Conservation (phyloP, 2,888 invertebrate genomes). For the Rhagophthalmus giganteus region DNA sequence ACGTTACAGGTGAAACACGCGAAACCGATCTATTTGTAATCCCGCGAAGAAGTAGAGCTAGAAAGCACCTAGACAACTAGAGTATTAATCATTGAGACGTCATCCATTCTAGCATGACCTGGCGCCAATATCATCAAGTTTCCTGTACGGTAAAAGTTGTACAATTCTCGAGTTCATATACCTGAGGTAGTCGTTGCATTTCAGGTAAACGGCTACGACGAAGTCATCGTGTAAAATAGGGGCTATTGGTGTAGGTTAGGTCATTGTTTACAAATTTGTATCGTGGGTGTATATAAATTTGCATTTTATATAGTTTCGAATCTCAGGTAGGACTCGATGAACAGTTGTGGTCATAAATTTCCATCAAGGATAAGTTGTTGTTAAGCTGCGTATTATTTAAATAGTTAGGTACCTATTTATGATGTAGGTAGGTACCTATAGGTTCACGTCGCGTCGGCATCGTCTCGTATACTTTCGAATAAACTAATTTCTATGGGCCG, state of each 20-base stretch:
- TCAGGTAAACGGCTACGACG: background rate
- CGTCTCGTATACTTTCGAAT: too few species aligned
- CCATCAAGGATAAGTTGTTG: too few species aligned
- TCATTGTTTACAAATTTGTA: background rate
- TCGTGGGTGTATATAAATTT: background rate
- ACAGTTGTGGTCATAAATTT: too few species aligned
- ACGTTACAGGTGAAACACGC: background rate
- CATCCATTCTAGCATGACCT: conserved; percentile 15
- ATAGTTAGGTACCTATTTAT: too few species aligned
- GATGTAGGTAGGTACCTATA: too few species aligned
- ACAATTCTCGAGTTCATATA: background rate
- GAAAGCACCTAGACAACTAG: conserved; percentile 17
- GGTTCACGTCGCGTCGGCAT: too few species aligned
- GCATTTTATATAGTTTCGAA: background rate
- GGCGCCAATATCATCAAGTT: conserved; percentile 15
- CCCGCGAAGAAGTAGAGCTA: conserved; percentile 14
- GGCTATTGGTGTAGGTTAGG: background rate
- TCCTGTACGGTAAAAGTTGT: conserved; percentile 21
- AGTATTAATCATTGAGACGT: conserved; percentile 18
- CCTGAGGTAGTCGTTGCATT: background rate
- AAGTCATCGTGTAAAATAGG: background rate
- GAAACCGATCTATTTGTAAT: conserved; percentile 11
- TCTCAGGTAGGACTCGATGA: too few species aligned
- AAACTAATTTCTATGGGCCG: too few species aligned
- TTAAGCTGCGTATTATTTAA: too few species aligned